Conservation (phyloP, 2,113 vertebrate species). For the Anthoscopus minutus region DNA sequence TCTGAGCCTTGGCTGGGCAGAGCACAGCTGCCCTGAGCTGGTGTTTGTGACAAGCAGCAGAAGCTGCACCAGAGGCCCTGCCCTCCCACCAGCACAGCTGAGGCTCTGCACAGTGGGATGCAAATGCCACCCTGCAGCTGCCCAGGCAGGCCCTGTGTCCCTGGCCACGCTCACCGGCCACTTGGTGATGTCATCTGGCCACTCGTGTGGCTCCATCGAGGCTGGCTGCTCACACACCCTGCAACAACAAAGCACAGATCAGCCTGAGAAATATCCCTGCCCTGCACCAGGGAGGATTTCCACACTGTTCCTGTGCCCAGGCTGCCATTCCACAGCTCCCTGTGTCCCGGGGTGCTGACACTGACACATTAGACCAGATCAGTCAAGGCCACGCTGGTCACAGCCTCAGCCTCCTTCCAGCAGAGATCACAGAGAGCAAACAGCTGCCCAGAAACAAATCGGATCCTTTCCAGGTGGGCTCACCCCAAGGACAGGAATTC, state of each 20-base stretch:
- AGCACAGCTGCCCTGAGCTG: not conserved
- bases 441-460: not conserved
- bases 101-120: not conserved
- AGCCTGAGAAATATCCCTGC: not conserved
- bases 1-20: not conserved
- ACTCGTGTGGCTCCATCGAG: constrained; percentile 89
- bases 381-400: not conserved
- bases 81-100: not conserved
- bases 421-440: not conserved
- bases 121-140: not conserved
- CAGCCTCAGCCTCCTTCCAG: not conserved
- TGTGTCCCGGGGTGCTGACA: not conserved
- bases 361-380: not conserved
- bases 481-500: not conserved
- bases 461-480: not conserved
- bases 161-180: constrained; percentile 84
- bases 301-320: not conserved
- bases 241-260: not conserved
- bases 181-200: constrained; percentile 98
- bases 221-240: constrained; percentile 96
- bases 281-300: not conserved
- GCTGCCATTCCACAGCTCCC: not conserved
- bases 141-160: not conserved
- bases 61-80: not conserved
- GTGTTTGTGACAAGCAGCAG: not conserved